A percentile compares a stretch with the other conserved stretches of the same genome.
Conservation (phyloP, 2,113 vertebrate genomes). For the Sylvia atricapilla region DNA sequence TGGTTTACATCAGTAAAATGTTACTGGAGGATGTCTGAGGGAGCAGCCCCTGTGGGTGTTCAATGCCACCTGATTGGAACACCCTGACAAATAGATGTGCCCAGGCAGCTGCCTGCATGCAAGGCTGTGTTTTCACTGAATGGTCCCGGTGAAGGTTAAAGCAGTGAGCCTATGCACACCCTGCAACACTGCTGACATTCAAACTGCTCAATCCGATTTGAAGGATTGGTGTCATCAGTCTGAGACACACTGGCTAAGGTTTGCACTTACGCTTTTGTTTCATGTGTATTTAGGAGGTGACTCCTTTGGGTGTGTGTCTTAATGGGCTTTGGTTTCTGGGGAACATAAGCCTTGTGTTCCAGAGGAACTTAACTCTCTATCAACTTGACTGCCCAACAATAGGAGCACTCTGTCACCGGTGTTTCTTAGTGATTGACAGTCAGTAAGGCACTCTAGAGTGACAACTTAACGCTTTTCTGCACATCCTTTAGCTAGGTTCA, state of each 20-base stretch:
- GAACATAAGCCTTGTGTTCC: neutral
- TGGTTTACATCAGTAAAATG: neutral
- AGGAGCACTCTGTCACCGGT: neutral
- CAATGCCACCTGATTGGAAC: neutral
- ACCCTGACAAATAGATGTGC: neutral
- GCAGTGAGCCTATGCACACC: neutral
- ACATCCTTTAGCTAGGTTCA: neutral
- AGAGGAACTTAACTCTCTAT: neutral
- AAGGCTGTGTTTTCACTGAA: neutral
- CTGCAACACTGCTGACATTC: neutral
- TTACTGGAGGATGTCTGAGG: neutral
- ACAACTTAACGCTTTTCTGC: neutral
- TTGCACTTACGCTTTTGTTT: neutral
- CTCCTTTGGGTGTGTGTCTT: neutral
- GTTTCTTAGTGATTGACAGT: neutral
- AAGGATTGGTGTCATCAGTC: neutral
- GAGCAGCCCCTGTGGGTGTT: neutral
- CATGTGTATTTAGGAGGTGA: neutral
- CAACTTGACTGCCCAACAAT: neutral
- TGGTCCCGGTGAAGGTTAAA: neutral
- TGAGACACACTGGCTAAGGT: neutral
- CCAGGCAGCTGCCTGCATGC: neutral
- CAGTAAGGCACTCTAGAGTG: neutral
- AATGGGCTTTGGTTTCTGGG: neutral
- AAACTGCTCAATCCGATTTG: neutral